Conservation (phyloP, 1,140 invertebrate species). For the Bombyx mandarina region DNA sequence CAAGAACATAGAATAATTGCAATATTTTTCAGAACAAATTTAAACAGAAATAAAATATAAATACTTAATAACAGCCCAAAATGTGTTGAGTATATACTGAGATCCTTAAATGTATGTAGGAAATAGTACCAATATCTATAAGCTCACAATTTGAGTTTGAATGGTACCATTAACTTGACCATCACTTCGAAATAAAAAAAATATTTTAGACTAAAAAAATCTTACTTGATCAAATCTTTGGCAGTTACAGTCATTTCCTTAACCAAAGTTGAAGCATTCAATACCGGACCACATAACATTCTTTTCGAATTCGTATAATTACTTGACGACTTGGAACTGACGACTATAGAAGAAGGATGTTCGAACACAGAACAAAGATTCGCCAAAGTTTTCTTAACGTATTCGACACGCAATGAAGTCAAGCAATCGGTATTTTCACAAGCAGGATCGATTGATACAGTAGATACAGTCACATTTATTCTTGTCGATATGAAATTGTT, state of each 20-base stretch:
- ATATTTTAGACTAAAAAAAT: too few species aligned
- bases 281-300: conserved; percentile 65
- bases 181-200: too few species aligned
- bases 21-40: too few species aligned
- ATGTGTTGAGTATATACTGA: too few species aligned
- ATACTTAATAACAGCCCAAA: too few species aligned
- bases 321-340: conserved; percentile 64
- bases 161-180: too few species aligned
- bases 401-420: conserved; percentile 44
- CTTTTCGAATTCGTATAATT: conserved; percentile 14
- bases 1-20: too few species aligned
- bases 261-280: conserved; percentile 55
- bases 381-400: conserved; percentile 47
- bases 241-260: conserved; percentile 60
- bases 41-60: too few species aligned
- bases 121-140: too few species aligned
- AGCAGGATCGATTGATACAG: conserved; percentile 26
- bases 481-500: conserved; percentile 26
- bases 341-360: conserved; percentile 34
- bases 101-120: too few species aligned
- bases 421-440: conserved; percentile 29
- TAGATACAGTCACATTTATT: conserved; percentile 14
- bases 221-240: conserved; percentile 55
- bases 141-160: too few species aligned
- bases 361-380: conserved; percentile 40